Conservation (phyloP, 2,888 invertebrate genomes). For the Platypus cylindrus region DNA sequence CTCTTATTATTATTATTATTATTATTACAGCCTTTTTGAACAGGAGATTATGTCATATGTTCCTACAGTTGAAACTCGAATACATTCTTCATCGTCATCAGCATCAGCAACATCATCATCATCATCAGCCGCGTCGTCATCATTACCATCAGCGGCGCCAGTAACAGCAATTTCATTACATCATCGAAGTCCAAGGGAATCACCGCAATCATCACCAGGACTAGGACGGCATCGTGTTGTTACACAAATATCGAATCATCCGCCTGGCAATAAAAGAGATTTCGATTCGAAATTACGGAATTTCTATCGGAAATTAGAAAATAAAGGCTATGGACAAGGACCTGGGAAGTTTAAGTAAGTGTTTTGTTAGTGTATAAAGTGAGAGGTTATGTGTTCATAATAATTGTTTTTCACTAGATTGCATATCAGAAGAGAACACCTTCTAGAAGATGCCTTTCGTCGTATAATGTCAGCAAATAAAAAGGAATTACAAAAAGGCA, state of each 20-base stretch:
- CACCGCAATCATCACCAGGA: slow-evolving; percentile 71
- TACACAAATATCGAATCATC: no score
- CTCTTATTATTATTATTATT: no score
- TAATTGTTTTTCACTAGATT: slow-evolving; percentile 44
- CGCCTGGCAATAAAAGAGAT: slow-evolving; percentile 83
- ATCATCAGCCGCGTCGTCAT: slow-evolving; percentile 21
- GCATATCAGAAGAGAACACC: slow-evolving; percentile 82
- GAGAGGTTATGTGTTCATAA: not conserved
- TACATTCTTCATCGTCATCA: slow-evolving; percentile 16
- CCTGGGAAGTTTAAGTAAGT: slow-evolving; percentile 91
- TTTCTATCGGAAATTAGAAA: slow-evolving; percentile 89
- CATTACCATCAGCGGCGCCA: no score
- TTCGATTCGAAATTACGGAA: slow-evolving; percentile 91
- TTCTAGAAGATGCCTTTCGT: slow-evolving; percentile 91
- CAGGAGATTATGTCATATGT: slow-evolving; percentile 98
- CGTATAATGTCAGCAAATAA: slow-evolving; percentile 94
- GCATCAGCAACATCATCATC: slow-evolving; percentile 15
- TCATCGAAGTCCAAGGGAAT: slow-evolving; percentile 43
- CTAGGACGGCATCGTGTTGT: slow-evolving; percentile 62
- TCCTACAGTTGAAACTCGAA: slow-evolving; percentile 46
- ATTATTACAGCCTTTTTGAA: slow-evolving; percentile 75
- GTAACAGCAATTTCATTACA: slow-evolving; percentile 15
- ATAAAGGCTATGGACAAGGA: slow-evolving; percentile 94
- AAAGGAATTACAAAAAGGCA: slow-evolving; percentile 89
- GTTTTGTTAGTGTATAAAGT: not conserved